phyloP scores from a whole-genome alignment of 2,113 vertebrate species.

The Psittacula cyanocephala region DNA sequence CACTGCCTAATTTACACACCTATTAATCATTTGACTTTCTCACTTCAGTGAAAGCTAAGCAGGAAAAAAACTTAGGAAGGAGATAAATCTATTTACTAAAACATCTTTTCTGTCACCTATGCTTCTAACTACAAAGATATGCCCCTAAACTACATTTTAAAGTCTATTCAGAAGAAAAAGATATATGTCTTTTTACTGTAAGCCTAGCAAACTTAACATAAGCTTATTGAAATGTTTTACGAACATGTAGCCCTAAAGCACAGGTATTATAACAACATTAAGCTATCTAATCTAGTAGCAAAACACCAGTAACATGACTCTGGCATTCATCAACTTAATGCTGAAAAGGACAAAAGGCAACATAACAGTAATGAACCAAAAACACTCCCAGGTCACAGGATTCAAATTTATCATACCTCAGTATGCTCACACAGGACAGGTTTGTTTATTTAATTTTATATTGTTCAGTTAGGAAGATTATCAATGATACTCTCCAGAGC shows the following conservation, averaged over 20 bases:
- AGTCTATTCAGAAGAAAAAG: not conserved
- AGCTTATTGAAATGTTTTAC: not conserved
- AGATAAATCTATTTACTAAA: not conserved
- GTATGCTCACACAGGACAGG: not conserved
- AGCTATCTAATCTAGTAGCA: not conserved
- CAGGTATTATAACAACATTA: not conserved
- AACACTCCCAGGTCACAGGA: not conserved
- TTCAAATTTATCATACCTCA: not conserved
- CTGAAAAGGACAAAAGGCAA: not conserved
- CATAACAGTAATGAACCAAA: not conserved
- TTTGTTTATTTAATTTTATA: not conserved
- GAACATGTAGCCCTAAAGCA: not conserved
- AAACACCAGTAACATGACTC: not conserved
- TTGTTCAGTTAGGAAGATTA: not conserved
- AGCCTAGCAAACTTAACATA: not conserved
- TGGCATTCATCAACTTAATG: not conserved
- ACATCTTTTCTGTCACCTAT: not conserved
- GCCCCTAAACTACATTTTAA: not conserved
- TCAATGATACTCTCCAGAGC: not conserved
- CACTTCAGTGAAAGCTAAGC: not conserved
- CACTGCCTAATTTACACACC: not conserved
- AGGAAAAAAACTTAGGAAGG: not conserved
- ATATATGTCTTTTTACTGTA: not conserved
- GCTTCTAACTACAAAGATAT: not conserved
- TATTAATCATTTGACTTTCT: not conserved